Conservation (phyloP, 1,140 invertebrate genomes). For the Lycorma delicatula region DNA sequence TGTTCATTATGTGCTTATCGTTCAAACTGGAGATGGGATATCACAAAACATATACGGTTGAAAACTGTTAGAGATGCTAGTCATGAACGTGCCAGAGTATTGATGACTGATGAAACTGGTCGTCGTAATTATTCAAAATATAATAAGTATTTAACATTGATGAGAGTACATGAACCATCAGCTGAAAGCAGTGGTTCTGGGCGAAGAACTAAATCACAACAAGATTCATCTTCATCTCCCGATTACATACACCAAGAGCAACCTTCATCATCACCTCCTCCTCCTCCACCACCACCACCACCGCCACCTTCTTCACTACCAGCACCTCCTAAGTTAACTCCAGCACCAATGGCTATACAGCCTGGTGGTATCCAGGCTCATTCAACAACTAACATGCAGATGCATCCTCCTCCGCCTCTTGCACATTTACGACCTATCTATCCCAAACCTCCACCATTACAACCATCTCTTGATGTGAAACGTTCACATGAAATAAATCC, state of each 20-base stretch:
- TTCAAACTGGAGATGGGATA: conserved; percentile 93
- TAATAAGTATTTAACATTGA: conserved; percentile 73
- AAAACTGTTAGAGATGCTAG: conserved; percentile 73
- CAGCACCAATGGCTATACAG: conserved; percentile 10
- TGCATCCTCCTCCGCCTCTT: conserved; percentile 33
- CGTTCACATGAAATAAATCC: not conserved
- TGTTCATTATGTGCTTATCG: conserved; percentile 88
- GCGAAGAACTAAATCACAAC: conserved; percentile 11
- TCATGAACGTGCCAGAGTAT: conserved; percentile 65
- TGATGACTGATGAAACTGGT: conserved; percentile 87
- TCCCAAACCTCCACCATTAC: conserved; percentile 7
- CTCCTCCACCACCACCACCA: not conserved
- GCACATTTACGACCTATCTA: conserved; percentile 29
- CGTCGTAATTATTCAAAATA: conserved; percentile 86
- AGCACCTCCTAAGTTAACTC: conserved; percentile 19
- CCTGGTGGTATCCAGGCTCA: conserved; percentile 4
- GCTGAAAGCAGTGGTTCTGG: conserved; percentile 25
- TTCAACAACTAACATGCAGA: too few species aligned
- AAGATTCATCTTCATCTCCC: too few species aligned
- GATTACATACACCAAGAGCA: too few species aligned
- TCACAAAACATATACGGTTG: conserved; percentile 89
- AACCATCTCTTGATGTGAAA: conserved; percentile 1
- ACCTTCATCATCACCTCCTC: conserved; percentile 4
- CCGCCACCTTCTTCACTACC: conserved; percentile 1
- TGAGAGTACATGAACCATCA: conserved; percentile 45